A percentile compares a stretch with the other conserved stretches of the same genome.
phyloP scores from a whole-genome alignment of 2,888 invertebrate species.

The Formica aserva region DNA sequence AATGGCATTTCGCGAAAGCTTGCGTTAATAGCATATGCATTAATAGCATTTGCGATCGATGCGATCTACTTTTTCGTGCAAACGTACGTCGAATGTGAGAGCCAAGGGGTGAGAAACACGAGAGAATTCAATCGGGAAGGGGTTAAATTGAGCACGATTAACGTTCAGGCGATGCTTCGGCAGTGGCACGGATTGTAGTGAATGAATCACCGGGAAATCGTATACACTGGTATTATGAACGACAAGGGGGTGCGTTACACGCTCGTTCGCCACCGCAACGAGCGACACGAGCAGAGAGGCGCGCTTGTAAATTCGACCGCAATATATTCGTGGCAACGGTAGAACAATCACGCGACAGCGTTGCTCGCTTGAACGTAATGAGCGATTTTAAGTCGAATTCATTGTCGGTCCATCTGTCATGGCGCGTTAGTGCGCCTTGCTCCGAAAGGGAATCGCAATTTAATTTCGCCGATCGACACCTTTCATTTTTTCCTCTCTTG shows the following conservation, averaged over 20 bases:
- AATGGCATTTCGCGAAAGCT: not conserved
- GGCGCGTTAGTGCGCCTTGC: not conserved
- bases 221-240: slow-evolving; percentile 59
- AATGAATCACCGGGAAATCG: slow-evolving; percentile 55
- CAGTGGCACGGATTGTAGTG: slow-evolving; percentile 14
- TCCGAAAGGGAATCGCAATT: not conserved
- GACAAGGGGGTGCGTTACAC: slow-evolving; percentile 45
- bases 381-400: slow-evolving; percentile 54
- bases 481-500: not conserved
- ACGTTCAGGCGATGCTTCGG: slow-evolving; percentile 25
- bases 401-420: slow-evolving; percentile 32
- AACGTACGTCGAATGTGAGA: not conserved
- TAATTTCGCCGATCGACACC: not conserved
- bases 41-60: not conserved
- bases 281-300: slow-evolving; percentile 42
- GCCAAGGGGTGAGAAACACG: slow-evolving; percentile 14
- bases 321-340: slow-evolving; percentile 56
- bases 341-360: slow-evolving; percentile 52
- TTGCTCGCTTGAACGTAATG: slow-evolving; percentile 39
- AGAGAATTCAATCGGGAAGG: not conserved
- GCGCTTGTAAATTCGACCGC: slow-evolving; percentile 64
- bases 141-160: slow-evolving; percentile 42
- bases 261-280: slow-evolving; percentile 44
- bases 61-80: not conserved
- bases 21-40: not conserved